phyloP scores from a whole-genome alignment of 1,140 invertebrate species.

The Laupala kohalensis region DNA sequence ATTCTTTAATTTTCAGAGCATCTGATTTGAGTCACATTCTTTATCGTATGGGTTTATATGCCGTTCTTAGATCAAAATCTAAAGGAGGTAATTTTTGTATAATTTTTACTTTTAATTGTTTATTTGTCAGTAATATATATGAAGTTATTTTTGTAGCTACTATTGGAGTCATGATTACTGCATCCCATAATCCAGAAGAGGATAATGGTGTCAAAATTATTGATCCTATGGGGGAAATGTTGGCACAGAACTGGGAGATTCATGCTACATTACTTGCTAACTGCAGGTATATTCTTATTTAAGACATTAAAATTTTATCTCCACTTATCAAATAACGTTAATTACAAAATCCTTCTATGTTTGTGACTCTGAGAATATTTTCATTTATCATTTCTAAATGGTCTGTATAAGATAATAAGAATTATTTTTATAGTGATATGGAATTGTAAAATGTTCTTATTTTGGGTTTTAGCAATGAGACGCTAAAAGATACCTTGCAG shows the following conservation, averaged over 20 bases:
- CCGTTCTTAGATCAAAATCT: conserved; percentile 68
- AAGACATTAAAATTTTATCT: too few species aligned
- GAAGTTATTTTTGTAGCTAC: conserved; percentile 25
- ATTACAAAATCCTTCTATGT: conserved; percentile 9
- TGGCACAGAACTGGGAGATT: conserved; percentile 79
- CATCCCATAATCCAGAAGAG: conserved; percentile 90
- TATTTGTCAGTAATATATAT: neutral
- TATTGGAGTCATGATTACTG: conserved; percentile 96
- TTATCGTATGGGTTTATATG: conserved; percentile 83
- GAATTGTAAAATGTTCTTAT: conserved; percentile 12
- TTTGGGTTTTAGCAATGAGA: conserved; percentile 40
- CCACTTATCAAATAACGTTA: neutral
- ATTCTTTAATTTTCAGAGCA: conserved; percentile 48
- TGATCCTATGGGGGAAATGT: conserved; percentile 92
- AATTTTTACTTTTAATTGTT: conserved; percentile 1
- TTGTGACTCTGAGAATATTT: neutral
- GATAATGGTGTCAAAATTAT: conserved; percentile 97
- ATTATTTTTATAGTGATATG: conserved; percentile 7
- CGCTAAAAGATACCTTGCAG: conserved; percentile 39
- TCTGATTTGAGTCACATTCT: conserved; percentile 72
- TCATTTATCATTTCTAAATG: neutral
- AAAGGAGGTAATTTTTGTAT: conserved; percentile 49
- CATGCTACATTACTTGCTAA: conserved; percentile 78
- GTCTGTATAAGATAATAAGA: neutral
- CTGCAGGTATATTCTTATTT: conserved; percentile 34